Evolutionary conservation across 1,140 invertebrate species (phyloP).

Genomic region (Cotesia vestalis): DNA sequence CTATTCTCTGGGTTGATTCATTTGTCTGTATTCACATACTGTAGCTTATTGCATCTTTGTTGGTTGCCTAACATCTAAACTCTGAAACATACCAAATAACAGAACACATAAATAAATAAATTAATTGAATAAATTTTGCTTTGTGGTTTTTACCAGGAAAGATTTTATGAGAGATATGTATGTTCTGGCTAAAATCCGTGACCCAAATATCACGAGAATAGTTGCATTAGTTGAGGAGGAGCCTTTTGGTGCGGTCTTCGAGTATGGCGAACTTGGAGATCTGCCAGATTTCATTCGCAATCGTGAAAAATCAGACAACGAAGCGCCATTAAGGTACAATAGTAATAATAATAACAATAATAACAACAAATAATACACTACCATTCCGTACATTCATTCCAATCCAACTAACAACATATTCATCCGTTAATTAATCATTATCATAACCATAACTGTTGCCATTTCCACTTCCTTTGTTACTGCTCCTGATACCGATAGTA

Average conservation of each 20-base stretch:
- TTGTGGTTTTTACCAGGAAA: constrained; percentile 67
- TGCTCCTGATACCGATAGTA: too few relatives aligned
- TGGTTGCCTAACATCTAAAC: too few relatives aligned
- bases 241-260: constrained; percentile 84
- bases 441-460: too few relatives aligned
- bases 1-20: too few relatives aligned
- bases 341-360: not conserved
- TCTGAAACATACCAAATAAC: too few relatives aligned
- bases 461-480: too few relatives aligned
- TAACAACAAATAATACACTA: not conserved
- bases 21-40: too few relatives aligned
- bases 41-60: too few relatives aligned
- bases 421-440: too few relatives aligned
- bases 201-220: constrained; percentile 84
- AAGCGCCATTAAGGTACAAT: constrained; percentile 56
- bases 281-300: constrained; percentile 78
- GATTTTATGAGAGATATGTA: constrained; percentile 88
- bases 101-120: constrained; percentile 8
- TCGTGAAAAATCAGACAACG: constrained; percentile 55
- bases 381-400: too few relatives aligned
- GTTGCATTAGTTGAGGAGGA: constrained; percentile 85
- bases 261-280: constrained; percentile 86
- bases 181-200: constrained; percentile 80
- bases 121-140: constrained; percentile 11
- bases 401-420: too few relatives aligned